phyloP scores from a whole-genome alignment of 2,888 invertebrate genomes.

The Electrophaes corylata region DNA sequence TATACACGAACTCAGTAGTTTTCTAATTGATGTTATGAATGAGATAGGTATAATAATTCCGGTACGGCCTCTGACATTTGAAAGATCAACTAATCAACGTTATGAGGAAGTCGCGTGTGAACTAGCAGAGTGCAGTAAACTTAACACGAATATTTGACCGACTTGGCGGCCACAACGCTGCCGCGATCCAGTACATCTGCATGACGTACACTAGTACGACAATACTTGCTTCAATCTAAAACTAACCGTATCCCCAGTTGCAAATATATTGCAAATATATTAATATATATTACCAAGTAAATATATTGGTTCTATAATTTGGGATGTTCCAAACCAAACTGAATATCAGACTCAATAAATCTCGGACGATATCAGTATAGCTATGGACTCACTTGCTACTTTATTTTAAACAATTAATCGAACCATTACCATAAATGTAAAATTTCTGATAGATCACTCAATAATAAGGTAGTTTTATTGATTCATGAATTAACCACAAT shows the following conservation, averaged over 20 bases:
- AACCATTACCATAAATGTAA: constrained; percentile 57
- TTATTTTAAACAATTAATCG: constrained; percentile 53
- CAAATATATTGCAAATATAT: too few species aligned
- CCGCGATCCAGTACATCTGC: constrained; percentile 50
- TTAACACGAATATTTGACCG: constrained; percentile 67
- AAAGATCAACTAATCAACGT: constrained; percentile 14
- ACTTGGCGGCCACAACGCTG: constrained; percentile 63
- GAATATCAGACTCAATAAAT: not conserved
- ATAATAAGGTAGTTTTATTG: constrained; percentile 39
- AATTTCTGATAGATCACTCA: constrained; percentile 50
- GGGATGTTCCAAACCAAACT: not conserved
- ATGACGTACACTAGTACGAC: not conserved
- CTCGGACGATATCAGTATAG: constrained; percentile 41
- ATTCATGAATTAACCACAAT: constrained; percentile 53
- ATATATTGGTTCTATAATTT: not conserved
- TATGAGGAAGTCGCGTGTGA: constrained; percentile 40
- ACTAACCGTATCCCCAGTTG: not conserved
- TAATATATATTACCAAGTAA: not conserved
- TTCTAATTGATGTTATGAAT: constrained; percentile 21
- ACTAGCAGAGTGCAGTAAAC: constrained; percentile 46
- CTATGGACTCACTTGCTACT: constrained; percentile 50
- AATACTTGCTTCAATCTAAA: not conserved
- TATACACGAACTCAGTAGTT: constrained; percentile 12
- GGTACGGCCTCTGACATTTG: constrained; percentile 7
- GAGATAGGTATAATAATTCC: constrained; percentile 1